These are phyloP conservation scores for Xerus inauris DNA, from an alignment of 2,113 vertebrate species.

Conservation along the genomic window DNA sequence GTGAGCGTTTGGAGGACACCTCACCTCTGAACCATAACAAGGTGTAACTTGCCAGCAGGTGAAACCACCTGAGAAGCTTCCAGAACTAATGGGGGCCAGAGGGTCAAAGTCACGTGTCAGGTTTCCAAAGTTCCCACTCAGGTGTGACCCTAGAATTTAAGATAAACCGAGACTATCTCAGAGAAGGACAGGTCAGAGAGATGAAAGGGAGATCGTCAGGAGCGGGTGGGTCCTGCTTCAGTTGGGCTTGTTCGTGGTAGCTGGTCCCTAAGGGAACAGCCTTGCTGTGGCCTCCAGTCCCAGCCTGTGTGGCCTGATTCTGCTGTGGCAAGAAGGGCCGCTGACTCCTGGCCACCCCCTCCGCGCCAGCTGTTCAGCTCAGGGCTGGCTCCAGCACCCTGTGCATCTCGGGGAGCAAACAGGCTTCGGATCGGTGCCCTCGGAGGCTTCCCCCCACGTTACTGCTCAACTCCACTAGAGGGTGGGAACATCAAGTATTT, in stretches of 20 bases:
- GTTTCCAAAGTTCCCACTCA: background rate
- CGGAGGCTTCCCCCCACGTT: fast-evolving
- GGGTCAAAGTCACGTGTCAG: background rate
- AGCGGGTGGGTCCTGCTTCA: background rate
- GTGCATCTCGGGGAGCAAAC: fast-evolving
- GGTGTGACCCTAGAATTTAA: background rate
- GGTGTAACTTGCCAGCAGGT: fast-evolving
- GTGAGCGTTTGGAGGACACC: no score
- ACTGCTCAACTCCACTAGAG: background rate
- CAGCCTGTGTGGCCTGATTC: fast-evolving
- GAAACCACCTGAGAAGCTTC: background rate
- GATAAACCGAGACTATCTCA: background rate
- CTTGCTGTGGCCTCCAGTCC: background rate
- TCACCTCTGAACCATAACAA: no score
- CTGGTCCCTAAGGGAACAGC: fast-evolving
- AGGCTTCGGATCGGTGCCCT: no score
- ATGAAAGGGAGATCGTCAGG: background rate
- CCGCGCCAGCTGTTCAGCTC: fast-evolving
- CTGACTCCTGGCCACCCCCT: background rate
- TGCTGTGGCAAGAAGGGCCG: fast-evolving
- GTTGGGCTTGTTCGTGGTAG: background rate
- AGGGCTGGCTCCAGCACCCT: fast-evolving
- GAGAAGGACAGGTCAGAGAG: background rate
- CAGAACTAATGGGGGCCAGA: background rate
- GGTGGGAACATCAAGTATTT: background rate